Base-by-base conservation (phyloP, 2,888 invertebrate genomes). In the Cephus sareptanus region DNA sequence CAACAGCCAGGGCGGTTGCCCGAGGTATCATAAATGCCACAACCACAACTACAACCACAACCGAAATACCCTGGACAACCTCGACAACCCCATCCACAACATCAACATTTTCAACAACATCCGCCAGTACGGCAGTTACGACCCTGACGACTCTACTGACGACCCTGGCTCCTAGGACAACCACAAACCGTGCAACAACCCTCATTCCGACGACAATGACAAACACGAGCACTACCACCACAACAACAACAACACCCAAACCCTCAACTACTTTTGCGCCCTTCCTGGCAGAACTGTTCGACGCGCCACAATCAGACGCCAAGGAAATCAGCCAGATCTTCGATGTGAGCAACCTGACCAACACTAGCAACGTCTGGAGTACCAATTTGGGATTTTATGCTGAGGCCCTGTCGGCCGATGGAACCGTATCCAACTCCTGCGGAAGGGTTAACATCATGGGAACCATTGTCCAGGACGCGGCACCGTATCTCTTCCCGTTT, bases 401-500 rank as follows among this genome's bases (percentile, higher is more conserved):
- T 15, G 90, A 90, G 76, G 89, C 91, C 0, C 79, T 90, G 40
- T 90, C 88, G 12, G 86, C 88, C 76, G 88, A 87, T 4, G 86
- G 87, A 11, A 83, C 85, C 1, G 77, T 86, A 0, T 85, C 88
- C 13, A 92, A 93, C 34, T 94, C 95, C 80, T 98, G 97, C 90
- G 97, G 96, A 79, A 94, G 97, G 69, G 94, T 96, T 80, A 96
- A 97, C 89, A 97, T 97, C 87, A 98, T 98, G 97, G 98, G 98
- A 73, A 96, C 95, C 75, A 97, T 98, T 86, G 97, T 98, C 12
- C 95, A 96, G 87, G 98, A 98, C 90, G 96, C 98, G 0, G 97
- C 98, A 13, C 98, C 98, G 0, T 98, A 98, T 92, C 93, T 98
- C 76, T 99, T 97, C 92, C 98, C 98, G 0, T 98, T 98, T 92